phyloP scores from a whole-genome alignment of 1,140 invertebrate species.

The Andrena cerasifolii region DNA sequence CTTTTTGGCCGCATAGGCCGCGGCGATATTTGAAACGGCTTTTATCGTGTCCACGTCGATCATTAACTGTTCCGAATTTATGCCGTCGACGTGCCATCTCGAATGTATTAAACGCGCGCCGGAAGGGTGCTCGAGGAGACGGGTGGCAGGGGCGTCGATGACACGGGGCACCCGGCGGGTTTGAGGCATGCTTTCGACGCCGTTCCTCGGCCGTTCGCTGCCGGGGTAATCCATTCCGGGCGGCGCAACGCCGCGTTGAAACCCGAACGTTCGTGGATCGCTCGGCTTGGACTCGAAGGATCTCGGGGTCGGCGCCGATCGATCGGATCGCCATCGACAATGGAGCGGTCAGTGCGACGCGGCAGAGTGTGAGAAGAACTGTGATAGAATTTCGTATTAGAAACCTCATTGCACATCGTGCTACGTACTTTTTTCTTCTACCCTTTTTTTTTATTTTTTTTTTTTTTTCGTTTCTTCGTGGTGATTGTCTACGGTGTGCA shows the following conservation, averaged over 20 bases:
- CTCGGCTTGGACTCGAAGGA: conserved; percentile 5
- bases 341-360: conserved; percentile 29
- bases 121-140: not conserved
- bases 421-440: conserved; percentile 14
- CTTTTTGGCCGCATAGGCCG: not conserved
- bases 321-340: conserved; percentile 37
- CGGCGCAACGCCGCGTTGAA: not conserved
- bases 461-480: conserved; percentile 9
- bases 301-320: conserved; percentile 21
- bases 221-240: not conserved
- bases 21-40: not conserved
- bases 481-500: conserved; percentile 7
- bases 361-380: conserved; percentile 53
- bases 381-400: conserved; percentile 72
- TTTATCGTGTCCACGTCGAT: not conserved
- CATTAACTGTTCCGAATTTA: not conserved
- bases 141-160: not conserved
- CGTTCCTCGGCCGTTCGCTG: not conserved
- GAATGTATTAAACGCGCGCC: conserved; percentile 13
- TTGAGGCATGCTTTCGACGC: not conserved
- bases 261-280: not conserved
- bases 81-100: not conserved
- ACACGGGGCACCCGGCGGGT: not conserved
- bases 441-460: too few species aligned
- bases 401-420: conserved; percentile 32